Conservation (phyloP, 2,113 vertebrate genomes). For the Gavia stellata region DNA sequence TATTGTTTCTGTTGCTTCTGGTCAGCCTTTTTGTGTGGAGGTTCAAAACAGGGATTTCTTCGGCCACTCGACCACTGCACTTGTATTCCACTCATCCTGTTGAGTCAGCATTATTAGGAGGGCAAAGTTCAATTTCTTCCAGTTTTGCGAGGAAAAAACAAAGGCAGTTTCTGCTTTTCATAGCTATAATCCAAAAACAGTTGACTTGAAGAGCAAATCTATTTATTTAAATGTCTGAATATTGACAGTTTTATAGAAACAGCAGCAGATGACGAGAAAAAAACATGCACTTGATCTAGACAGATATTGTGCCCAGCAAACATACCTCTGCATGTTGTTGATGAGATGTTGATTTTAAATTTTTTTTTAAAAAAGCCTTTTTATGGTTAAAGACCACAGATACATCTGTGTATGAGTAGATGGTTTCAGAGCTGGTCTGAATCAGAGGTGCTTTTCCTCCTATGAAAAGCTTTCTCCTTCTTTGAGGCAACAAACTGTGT, state of each 20-base stretch:
- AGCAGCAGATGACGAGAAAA: neutral
- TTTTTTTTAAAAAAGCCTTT: neutral
- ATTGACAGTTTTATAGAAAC: neutral
- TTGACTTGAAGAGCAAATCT: neutral
- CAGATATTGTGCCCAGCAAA: neutral
- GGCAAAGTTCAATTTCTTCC: conserved; percentile 13
- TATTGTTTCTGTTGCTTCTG: neutral
- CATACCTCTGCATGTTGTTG: neutral
- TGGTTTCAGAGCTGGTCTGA: neutral
- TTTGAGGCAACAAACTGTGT: neutral
- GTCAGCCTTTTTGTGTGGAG: neutral
- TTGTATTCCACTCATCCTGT: conserved; percentile 4
- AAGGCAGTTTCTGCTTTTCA: neutral
- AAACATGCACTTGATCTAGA: neutral
- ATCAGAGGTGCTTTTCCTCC: neutral
- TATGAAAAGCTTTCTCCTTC: neutral
- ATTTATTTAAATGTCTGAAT: neutral
- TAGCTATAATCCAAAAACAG: neutral
- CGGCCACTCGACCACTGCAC: neutral
- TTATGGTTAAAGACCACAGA: neutral
- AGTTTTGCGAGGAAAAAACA: neutral
- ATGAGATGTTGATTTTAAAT: neutral
- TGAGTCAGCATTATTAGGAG: neutral
- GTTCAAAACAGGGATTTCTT: neutral
- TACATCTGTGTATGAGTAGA: neutral